These are phyloP conservation scores for Semotilus atromaculatus DNA, from an alignment of 2,797 vertebrate genomes.

Conservation along the genomic window DNA sequence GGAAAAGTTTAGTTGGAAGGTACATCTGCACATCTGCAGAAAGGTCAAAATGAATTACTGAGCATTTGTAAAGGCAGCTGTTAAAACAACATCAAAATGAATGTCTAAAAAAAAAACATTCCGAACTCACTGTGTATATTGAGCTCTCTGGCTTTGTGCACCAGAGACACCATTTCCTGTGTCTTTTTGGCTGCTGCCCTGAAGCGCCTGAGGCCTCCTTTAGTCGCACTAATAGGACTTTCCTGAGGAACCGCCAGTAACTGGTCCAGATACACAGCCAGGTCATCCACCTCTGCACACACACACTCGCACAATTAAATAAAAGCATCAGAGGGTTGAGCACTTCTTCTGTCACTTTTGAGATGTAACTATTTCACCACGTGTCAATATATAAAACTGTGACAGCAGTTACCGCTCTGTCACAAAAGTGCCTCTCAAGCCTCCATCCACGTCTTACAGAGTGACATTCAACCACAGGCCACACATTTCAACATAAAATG, in stretches of 20 bases:
- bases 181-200: slow-evolving; percentile 85
- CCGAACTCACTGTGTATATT: slow-evolving; percentile 86
- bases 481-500: slow-evolving; percentile 24
- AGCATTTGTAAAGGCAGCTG: background rate
- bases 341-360: slow-evolving; percentile 8
- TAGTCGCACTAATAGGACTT: slow-evolving; percentile 51
- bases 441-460: slow-evolving; percentile 1
- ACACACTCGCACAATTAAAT: background rate
- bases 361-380: slow-evolving; percentile 15
- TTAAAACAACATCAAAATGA: background rate
- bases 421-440: slow-evolving; percentile 13
- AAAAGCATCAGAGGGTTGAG: slow-evolving; percentile 14
- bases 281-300: slow-evolving; percentile 82
- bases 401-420: background rate
- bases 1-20: slow-evolving; percentile 89
- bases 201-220: slow-evolving; percentile 77
- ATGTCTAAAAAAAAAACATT: background rate
- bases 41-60: background rate
- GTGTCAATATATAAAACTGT: slow-evolving; percentile 15
- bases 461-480: background rate
- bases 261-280: slow-evolving; percentile 91
- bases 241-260: slow-evolving; percentile 81
- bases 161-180: slow-evolving; percentile 86
- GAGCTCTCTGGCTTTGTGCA: slow-evolving; percentile 86
- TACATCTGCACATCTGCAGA: slow-evolving; percentile 90